phyloP scores from a whole-genome alignment of 2,797 vertebrate species.

The Lepilemur ruficaudatus region DNA sequence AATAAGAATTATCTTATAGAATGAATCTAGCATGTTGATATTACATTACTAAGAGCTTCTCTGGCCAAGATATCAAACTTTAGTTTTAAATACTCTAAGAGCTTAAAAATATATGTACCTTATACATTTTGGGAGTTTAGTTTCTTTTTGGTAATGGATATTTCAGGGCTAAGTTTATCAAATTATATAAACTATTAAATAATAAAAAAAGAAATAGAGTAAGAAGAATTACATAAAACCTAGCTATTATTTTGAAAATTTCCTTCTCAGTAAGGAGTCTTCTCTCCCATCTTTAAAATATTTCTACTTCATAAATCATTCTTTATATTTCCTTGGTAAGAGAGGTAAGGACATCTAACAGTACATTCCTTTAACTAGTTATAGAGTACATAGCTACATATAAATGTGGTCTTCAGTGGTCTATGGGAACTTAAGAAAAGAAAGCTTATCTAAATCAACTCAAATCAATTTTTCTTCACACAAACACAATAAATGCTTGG shows the following conservation, averaged over 20 bases:
- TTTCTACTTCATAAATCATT: constrained; percentile 20
- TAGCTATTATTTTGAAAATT: constrained; percentile 36
- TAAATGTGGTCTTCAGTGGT: not conserved
- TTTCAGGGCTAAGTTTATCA: not conserved
- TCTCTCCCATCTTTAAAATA: not conserved
- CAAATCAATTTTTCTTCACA: not conserved
- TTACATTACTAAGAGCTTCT: not conserved
- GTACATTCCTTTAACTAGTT: not conserved
- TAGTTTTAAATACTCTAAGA: not conserved
- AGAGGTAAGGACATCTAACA: not conserved
- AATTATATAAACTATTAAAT: constrained; percentile 45
- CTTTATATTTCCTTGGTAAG: not conserved
- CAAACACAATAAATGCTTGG: not conserved
- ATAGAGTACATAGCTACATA: not conserved
- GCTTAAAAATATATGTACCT: not conserved
- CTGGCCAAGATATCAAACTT: not conserved
- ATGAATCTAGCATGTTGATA: not conserved
- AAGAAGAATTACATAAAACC: constrained; percentile 13
- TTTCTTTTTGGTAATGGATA: not conserved
- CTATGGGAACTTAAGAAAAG: not conserved
- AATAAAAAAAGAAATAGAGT: not conserved
- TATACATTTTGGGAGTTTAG: not conserved
- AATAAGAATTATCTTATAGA: not conserved
- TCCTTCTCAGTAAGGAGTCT: not conserved
- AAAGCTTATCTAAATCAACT: not conserved